Conservation (phyloP, 1,140 invertebrate species). For the Sarcophaga peregrina region DNA sequence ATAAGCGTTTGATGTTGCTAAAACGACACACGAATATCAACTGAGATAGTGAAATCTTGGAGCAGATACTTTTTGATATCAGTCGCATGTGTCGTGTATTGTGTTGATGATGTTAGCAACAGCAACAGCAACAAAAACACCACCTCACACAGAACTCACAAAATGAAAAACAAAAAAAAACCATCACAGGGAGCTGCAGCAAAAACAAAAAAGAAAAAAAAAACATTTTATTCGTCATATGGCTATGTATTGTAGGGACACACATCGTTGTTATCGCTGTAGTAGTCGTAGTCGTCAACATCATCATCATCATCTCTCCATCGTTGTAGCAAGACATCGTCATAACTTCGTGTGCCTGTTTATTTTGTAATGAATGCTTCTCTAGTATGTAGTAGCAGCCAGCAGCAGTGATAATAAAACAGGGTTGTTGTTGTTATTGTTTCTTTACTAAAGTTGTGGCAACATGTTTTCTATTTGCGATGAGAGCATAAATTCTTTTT, state of each 20-base stretch:
- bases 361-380: neutral
- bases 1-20: neutral
- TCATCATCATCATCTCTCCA: slow-evolving; percentile 1
- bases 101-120: neutral
- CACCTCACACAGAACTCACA: no score
- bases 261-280: no score
- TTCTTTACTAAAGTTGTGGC: neutral
- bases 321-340: slow-evolving; percentile 12
- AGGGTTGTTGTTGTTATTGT: slow-evolving; percentile 8
- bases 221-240: no score
- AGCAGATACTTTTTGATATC: slow-evolving; percentile 33
- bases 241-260: no score
- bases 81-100: slow-evolving; percentile 23
- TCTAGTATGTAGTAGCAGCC: neutral
- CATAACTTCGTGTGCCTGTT: slow-evolving; percentile 31
- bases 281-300: neutral
- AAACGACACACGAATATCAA: slow-evolving; percentile 39
- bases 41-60: slow-evolving; percentile 40
- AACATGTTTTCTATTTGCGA: neutral
- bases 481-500: neutral
- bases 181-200: no score
- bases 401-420: neutral
- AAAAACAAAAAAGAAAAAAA: no score
- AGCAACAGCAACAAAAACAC: neutral
- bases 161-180: no score